phyloP scores from a whole-genome alignment of 2,113 vertebrate genomes.

The Gnathonemus echidnorhynchus region DNA sequence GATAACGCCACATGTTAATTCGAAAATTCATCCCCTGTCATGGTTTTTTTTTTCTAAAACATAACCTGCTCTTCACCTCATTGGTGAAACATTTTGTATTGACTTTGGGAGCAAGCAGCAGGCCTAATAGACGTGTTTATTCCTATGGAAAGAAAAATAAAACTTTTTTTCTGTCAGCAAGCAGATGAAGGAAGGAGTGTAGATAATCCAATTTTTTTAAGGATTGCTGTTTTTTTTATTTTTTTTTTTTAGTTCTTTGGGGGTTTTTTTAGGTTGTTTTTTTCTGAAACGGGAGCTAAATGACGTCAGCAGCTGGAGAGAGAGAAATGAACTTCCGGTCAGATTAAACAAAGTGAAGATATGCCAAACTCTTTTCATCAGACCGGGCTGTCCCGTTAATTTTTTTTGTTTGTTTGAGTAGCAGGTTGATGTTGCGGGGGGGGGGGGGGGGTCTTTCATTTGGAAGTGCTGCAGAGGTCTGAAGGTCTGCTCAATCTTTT shows the following conservation, averaged over 20 bases:
- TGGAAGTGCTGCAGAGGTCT: too few species aligned
- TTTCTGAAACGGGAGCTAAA: not conserved
- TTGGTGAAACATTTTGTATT: conserved; percentile 5
- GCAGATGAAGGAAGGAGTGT: not conserved
- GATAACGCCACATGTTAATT: not conserved
- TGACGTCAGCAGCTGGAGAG: not conserved
- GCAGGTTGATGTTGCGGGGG: not conserved
- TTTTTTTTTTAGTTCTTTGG: not conserved
- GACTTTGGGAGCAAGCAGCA: conserved; percentile 3
- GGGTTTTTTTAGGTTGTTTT: not conserved
- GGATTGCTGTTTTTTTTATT: not conserved
- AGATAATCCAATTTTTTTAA: not conserved
- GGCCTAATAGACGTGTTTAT: conserved; percentile 18
- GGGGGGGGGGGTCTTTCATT: too few species aligned
- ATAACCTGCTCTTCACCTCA: not conserved
- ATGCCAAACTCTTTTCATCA: not conserved
- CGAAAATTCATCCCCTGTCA: not conserved
- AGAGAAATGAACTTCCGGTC: not conserved
- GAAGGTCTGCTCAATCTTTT: not conserved
- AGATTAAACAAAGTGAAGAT: not conserved
- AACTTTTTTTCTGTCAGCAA: not conserved
- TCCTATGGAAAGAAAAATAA: conserved; percentile 18
- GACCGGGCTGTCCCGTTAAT: not conserved
- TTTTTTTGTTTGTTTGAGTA: not conserved
- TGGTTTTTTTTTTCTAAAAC: not conserved